Evolutionary conservation across 2,888 invertebrate species (phyloP).

Genomic region (Pheosia gnoma): DNA sequence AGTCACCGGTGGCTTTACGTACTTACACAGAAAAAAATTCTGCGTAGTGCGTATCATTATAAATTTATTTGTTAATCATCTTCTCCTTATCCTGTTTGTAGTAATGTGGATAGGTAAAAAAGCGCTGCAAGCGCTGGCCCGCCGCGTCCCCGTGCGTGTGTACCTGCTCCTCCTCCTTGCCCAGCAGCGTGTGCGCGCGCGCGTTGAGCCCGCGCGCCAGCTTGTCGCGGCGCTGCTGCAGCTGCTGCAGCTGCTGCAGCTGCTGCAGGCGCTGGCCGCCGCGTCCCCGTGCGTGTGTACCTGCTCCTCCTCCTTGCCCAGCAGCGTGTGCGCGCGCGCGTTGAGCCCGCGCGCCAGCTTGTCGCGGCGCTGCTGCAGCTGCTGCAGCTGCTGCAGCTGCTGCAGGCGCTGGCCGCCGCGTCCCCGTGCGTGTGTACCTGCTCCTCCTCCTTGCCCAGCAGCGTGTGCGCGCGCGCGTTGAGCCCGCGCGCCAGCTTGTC

Average conservation of each 20-base stretch:
- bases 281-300: conserved; percentile 62
- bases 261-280: no score
- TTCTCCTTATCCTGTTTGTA: no score
- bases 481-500: conserved; percentile 85
- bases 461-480: conserved; percentile 91
- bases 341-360: conserved; percentile 84
- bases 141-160: no score
- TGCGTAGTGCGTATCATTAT: no score
- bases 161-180: conserved; percentile 91
- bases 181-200: conserved; percentile 93
- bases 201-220: conserved; percentile 85
- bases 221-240: conserved; percentile 85
- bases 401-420: no score
- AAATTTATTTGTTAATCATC: no score
- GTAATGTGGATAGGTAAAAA: no score
- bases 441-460: conserved; percentile 92
- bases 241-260: conserved; percentile 70
- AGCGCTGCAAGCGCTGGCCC: no score
- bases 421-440: conserved; percentile 66
- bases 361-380: conserved; percentile 85
- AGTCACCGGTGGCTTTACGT: no score
- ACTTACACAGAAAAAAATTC: no score
- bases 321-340: conserved; percentile 92
- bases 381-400: no score
- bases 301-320: conserved; percentile 92